Conservation (phyloP, 2,113 vertebrate genomes). For the Acinonyx jubatus region DNA sequence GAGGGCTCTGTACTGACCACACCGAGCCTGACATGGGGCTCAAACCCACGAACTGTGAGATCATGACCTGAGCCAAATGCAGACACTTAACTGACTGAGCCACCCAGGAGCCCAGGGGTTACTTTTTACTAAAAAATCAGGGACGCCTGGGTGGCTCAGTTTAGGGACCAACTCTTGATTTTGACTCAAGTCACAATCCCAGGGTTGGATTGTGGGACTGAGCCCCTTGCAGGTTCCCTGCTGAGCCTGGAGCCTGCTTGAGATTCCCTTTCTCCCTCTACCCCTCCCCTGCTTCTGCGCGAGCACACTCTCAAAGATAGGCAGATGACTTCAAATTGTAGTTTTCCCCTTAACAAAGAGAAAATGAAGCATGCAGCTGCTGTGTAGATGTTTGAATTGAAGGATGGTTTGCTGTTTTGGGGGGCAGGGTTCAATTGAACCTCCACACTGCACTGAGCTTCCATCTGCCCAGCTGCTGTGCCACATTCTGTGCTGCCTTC, state of each 20-base stretch:
- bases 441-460: neutral
- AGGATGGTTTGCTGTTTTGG: neutral
- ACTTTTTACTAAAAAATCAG: neutral
- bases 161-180: too few species aligned
- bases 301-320: neutral
- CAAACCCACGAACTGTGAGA: neutral
- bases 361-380: neutral
- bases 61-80: neutral
- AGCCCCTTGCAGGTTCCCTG: too few species aligned
- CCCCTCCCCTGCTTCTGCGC: too few species aligned
- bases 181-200: too few species aligned
- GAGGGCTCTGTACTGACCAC: neutral
- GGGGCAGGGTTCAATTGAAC: too few species aligned
- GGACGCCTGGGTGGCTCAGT: too few species aligned
- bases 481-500: neutral
- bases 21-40: neutral
- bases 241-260: too few species aligned
- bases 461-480: neutral
- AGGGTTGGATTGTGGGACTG: too few species aligned
- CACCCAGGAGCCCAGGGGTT: neutral
- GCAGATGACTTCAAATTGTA: neutral
- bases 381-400: neutral
- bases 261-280: too few species aligned
- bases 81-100: neutral
- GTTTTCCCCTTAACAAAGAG: neutral